Conservation (phyloP, 2,113 vertebrate genomes). For the Benitochromis conjunctus region DNA sequence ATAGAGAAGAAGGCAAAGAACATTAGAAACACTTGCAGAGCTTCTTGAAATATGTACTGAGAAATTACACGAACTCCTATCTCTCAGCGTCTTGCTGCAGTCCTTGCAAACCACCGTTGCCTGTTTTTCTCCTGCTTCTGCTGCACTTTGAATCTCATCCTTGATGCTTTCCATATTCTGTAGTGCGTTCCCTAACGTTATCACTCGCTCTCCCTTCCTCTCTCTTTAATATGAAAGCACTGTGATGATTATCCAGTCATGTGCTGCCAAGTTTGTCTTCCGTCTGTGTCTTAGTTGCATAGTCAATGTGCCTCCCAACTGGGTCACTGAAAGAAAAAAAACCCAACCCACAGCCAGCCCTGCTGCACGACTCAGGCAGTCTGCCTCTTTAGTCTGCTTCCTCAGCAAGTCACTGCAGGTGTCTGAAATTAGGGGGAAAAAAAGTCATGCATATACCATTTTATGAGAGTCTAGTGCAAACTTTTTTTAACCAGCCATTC, state of each 20-base stretch:
- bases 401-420: slow-evolving; percentile 40
- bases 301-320: slow-evolving; percentile 57
- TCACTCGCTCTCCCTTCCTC: neutral
- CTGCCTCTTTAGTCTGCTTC: slow-evolving; percentile 26
- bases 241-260: slow-evolving; percentile 52
- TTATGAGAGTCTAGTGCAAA: neutral
- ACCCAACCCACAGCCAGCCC: neutral
- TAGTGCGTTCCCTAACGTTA: neutral
- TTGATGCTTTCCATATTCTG: neutral
- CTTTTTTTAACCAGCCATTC: neutral
- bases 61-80: slow-evolving; percentile 1
- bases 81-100: neutral
- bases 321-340: slow-evolving; percentile 44
- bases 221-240: slow-evolving; percentile 33
- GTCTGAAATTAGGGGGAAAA: neutral
- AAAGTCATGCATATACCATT: neutral
- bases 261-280: slow-evolving; percentile 44
- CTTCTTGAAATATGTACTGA: slow-evolving; percentile 20
- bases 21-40: slow-evolving; percentile 24
- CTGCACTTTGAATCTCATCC: neutral
- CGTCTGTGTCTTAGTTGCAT: slow-evolving; percentile 51
- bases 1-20: slow-evolving; percentile 14
- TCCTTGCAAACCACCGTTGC: neutral
- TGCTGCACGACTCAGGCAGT: slow-evolving; percentile 22
- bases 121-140: neutral